Conservation (phyloP, 2,888 invertebrate species). For the Dicranocentrus wangi region DNA sequence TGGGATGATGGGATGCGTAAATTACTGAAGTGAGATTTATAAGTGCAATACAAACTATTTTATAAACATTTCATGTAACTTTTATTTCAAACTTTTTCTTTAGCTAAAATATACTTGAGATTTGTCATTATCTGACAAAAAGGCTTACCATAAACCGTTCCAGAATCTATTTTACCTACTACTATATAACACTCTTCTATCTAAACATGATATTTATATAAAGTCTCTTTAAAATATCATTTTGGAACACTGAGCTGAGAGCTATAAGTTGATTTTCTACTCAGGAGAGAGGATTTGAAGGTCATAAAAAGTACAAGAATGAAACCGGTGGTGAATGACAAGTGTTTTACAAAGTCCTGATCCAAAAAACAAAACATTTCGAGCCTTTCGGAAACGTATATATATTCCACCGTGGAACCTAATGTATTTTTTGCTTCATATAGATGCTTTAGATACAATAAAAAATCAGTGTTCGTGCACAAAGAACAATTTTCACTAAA, state of each 20-base stretch:
- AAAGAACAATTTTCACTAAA: neutral
- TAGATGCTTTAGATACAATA: conserved; percentile 1
- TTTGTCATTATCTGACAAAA: conserved; percentile 26
- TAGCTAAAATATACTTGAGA: conserved; percentile 41
- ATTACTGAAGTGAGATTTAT: neutral
- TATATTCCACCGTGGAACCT: neutral
- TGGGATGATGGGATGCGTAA: neutral
- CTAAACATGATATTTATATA: conserved; percentile 37
- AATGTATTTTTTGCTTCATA: too few relatives aligned
- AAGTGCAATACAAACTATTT: neutral
- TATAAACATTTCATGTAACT: conserved; percentile 27
- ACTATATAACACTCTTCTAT: neutral
- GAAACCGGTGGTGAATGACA: conserved; percentile 38
- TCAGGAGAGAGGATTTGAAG: conserved; percentile 11
- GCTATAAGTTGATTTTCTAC: conserved; percentile 30
- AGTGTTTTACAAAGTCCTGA: conserved; percentile 17
- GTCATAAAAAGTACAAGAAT: conserved; percentile 28
- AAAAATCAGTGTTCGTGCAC: neutral
- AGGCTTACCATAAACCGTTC: conserved; percentile 28
- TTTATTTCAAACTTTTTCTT: conserved; percentile 37
- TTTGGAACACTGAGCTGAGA: conserved; percentile 56
- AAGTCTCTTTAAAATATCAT: conserved; percentile 57
- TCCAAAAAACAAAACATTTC: conserved; percentile 19
- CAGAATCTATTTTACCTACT: too few relatives aligned
- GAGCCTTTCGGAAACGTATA: neutral